A percentile compares a stretch with the other conserved stretches of the same genome.
phyloP scores from a whole-genome alignment of 2,888 invertebrate genomes.

The Lasioglossum marginatum region DNA sequence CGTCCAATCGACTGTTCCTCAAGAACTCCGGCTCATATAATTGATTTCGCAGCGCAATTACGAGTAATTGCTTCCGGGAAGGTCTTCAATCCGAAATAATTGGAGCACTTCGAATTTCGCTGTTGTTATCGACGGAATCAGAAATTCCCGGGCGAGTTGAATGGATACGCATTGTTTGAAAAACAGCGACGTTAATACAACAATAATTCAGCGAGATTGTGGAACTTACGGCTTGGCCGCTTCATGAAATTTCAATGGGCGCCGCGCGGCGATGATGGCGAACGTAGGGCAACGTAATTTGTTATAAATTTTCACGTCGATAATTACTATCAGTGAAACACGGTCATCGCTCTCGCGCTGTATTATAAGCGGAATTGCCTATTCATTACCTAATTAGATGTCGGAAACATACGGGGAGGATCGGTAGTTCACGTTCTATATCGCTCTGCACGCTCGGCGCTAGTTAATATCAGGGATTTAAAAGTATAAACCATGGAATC shows the following conservation, averaged over 20 bases:
- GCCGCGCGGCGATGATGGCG: not conserved
- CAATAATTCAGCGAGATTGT: not conserved
- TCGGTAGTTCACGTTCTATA: not conserved
- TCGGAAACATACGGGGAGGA: conserved; percentile 40
- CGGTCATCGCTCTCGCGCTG: not conserved
- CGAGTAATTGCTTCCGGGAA: not conserved
- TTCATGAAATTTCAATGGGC: not conserved
- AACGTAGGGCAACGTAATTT: not conserved
- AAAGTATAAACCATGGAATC: conserved; percentile 51
- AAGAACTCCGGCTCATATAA: not conserved
- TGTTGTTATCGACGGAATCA: not conserved
- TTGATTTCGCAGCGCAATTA: not conserved
- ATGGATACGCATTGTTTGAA: not conserved
- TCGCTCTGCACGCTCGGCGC: conserved; percentile 1
- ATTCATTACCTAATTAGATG: conserved; percentile 69
- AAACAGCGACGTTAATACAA: not conserved
- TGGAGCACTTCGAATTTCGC: not conserved
- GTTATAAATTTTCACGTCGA: conserved; percentile 8
- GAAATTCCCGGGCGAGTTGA: not conserved
- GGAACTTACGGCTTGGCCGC: not conserved
- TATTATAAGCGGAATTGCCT: conserved; percentile 45
- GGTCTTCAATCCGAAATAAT: not conserved
- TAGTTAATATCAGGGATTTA: conserved; percentile 44
- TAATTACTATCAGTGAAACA: not conserved
- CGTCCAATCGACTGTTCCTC: not conserved